These are phyloP conservation scores for Etheostoma spectabile DNA, from an alignment of 2,113 vertebrate genomes.

Conservation along the genomic window DNA sequence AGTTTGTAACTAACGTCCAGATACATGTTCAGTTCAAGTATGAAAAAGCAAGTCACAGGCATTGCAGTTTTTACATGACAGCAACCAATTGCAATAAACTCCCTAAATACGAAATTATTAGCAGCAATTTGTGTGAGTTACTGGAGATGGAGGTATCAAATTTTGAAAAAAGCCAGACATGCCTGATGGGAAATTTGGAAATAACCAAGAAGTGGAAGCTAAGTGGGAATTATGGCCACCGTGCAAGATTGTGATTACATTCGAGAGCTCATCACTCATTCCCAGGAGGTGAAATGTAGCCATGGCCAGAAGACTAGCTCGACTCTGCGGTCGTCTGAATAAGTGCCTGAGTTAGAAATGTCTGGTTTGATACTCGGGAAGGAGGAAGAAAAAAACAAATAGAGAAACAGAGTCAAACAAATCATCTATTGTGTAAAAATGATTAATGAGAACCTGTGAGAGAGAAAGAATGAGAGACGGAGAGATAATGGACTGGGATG, in stretches of 20 bases:
- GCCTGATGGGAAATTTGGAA: conserved; percentile 10
- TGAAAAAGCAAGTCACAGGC: background rate
- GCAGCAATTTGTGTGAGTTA: conserved; percentile 37
- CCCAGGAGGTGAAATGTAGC: conserved; percentile 54
- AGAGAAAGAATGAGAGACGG: conserved; percentile 24
- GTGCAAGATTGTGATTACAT: conserved; percentile 29
- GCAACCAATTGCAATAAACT: background rate
- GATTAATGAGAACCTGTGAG: conserved; percentile 26
- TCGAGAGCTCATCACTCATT: conserved; percentile 52
- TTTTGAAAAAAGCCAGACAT: conserved; percentile 36
- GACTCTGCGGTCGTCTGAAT: conserved; percentile 43
- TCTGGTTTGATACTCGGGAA: conserved; percentile 25
- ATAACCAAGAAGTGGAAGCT: conserved; percentile 10
- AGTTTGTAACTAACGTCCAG: background rate
- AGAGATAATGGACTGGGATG: conserved; percentile 45
- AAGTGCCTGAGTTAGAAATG: conserved; percentile 34
- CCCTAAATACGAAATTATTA: conserved; percentile 18
- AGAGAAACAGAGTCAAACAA: conserved; percentile 16
- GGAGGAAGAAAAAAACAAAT: conserved; percentile 9
- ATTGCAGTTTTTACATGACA: background rate
- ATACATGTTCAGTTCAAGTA: conserved; percentile 7
- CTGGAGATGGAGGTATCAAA: background rate
- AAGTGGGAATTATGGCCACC: conserved; percentile 43
- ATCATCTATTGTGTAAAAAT: conserved; percentile 23
- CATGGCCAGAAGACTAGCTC: conserved; percentile 42